Percentiles rank a stretch among this genome's conserved stretches.
phyloP scores from a whole-genome alignment of 2,888 invertebrate species.

The Philonicus albiceps region DNA sequence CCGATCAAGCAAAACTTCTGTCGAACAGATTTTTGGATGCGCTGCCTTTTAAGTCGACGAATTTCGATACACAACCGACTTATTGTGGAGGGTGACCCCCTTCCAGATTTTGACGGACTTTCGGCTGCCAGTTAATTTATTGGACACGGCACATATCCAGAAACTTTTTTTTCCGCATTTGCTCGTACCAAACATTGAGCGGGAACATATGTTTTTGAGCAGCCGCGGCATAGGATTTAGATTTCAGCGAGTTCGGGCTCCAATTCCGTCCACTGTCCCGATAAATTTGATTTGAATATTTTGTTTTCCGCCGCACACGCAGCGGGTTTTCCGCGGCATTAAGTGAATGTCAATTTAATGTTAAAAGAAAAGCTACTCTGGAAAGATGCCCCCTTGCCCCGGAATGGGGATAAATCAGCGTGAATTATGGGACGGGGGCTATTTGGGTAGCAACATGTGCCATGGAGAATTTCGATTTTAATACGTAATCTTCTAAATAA shows the following conservation, averaged over 20 bases:
- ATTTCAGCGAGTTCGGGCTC: neutral
- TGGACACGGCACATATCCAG: slow-evolving; percentile 11
- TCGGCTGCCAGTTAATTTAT: slow-evolving; percentile 30
- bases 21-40: slow-evolving; percentile 9
- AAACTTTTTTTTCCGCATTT: neutral
- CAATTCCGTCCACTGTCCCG: neutral
- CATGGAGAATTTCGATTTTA: neutral
- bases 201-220: slow-evolving; percentile 6
- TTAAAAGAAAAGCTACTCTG: neutral
- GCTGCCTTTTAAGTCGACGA: slow-evolving; percentile 18
- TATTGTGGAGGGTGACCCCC: slow-evolving; percentile 19
- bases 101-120: slow-evolving; percentile 16
- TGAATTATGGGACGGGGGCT: neutral
- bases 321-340: neutral
- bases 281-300: slow-evolving; percentile 18
- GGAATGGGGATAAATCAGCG: neutral
- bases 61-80: slow-evolving; percentile 18
- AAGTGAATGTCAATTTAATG: neutral
- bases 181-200: neutral
- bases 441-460: neutral
- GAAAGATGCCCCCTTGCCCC: neutral
- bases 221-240: slow-evolving; percentile 10
- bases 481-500: neutral
- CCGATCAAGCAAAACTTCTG: slow-evolving; percentile 3
- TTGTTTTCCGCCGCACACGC: neutral